These are phyloP conservation scores for Scleropages formosus DNA, from an alignment of 2,797 vertebrate species.

Conservation along the genomic window DNA sequence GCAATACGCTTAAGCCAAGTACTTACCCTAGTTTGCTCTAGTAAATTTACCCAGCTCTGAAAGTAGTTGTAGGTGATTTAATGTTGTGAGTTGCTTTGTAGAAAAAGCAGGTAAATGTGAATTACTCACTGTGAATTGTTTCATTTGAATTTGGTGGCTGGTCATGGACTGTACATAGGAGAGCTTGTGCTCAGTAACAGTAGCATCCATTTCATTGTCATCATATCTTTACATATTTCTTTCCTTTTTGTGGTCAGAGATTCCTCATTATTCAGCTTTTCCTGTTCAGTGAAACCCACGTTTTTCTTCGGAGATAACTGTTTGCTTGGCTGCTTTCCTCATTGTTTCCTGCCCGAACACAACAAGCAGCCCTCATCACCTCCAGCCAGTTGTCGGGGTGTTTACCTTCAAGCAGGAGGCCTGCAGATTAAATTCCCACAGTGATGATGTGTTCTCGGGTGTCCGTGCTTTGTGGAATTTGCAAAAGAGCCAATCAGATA, in stretches of 20 bases:
- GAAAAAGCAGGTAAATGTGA: too few species aligned
- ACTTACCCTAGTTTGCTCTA: too few species aligned
- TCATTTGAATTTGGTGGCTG: too few species aligned
- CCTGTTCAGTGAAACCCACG: neutral
- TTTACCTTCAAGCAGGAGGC: neutral
- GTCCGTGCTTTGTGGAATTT: neutral
- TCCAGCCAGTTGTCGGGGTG: neutral
- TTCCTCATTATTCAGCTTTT: neutral
- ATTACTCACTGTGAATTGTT: too few species aligned
- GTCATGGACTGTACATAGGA: too few species aligned
- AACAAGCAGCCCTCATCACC: neutral
- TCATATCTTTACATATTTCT: neutral
- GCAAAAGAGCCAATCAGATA: neutral
- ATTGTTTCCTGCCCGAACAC: neutral
- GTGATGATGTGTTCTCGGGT: neutral
- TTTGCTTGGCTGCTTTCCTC: too few species aligned
- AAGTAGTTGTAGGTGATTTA: too few species aligned
- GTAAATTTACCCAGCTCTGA: too few species aligned
- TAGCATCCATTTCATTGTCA: neutral
- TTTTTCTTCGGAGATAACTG: neutral
- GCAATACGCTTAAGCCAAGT: too few species aligned
- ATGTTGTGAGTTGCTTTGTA: too few species aligned
- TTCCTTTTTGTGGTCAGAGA: neutral
- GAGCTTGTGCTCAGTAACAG: too few species aligned
- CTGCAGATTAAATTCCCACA: conserved; percentile 4